Percentiles rank a stretch among this genome's conserved stretches.
Conservation (phyloP, 2,797 vertebrate species). For the Falco cherrug region DNA sequence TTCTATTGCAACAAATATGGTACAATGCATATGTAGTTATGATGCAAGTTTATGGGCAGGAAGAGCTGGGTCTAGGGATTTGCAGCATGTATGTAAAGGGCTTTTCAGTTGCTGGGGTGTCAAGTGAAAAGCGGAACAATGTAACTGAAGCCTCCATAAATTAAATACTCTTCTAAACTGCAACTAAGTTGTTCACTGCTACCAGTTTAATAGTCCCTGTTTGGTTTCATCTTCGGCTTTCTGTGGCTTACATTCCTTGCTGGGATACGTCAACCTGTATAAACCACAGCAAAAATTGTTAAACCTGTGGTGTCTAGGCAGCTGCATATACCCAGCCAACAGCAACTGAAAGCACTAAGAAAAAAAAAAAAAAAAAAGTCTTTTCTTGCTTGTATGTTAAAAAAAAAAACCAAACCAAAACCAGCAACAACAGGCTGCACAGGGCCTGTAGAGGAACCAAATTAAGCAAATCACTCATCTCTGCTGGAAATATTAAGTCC, state of each 20-base stretch:
- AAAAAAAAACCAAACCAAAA: neutral
- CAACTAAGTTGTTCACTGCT: constrained; percentile 1
- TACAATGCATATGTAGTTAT: neutral
- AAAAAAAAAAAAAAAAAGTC: neutral
- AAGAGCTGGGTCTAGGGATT: neutral
- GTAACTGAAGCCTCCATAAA: neutral
- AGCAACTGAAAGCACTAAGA: neutral
- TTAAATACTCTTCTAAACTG: constrained; percentile 10
- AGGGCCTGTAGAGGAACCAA: neutral
- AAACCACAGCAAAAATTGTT: constrained; percentile 63
- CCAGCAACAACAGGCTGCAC: neutral
- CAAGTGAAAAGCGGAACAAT: neutral
- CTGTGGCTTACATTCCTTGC: constrained; percentile 64
- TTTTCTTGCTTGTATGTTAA: neutral
- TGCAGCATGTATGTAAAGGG: neutral
- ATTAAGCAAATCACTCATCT: neutral
- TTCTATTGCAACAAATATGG: neutral
- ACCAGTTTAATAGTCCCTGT: constrained; percentile 17
- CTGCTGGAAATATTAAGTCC: neutral
- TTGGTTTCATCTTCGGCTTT: constrained; percentile 52
- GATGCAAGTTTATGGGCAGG: neutral
- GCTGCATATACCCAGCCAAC: constrained; percentile 3
- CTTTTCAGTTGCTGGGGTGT: neutral
- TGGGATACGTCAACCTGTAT: constrained; percentile 13
- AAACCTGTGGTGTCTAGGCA: constrained; percentile 18